Evolutionary conservation across 2,888 invertebrate genomes (phyloP).

Genomic region (Drosophila kanekoi): DNA sequence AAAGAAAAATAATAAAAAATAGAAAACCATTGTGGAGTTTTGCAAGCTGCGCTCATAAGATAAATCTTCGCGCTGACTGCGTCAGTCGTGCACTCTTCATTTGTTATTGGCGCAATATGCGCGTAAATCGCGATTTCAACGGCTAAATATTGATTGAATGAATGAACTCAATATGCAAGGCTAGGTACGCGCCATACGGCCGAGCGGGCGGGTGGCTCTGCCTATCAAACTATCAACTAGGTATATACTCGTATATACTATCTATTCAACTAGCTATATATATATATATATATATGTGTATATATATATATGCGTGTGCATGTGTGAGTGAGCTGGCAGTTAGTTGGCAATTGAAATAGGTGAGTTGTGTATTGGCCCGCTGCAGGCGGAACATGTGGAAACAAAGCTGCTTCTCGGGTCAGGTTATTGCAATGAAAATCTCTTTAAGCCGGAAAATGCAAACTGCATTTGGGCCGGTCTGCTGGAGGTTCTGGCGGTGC

Average conservation of each 20-base stretch:
- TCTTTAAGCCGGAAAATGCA: slow-evolving; percentile 75
- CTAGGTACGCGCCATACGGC: slow-evolving; percentile 6
- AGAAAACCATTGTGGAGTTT: slow-evolving; percentile 26
- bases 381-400: slow-evolving; percentile 34
- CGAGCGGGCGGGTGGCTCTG: neutral
- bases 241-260: slow-evolving; percentile 21
- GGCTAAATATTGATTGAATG: slow-evolving; percentile 76
- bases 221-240: slow-evolving; percentile 36
- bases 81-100: slow-evolving; percentile 65
- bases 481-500: neutral
- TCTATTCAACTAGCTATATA: slow-evolving; percentile 15
- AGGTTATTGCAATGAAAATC: slow-evolving; percentile 79
- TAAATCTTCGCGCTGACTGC: slow-evolving; percentile 60
- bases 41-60: slow-evolving; percentile 49
- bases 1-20: slow-evolving; percentile 1
- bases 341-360: slow-evolving; percentile 65
- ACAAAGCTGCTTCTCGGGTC: slow-evolving; percentile 58
- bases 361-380: slow-evolving; percentile 52
- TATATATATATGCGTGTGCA: slow-evolving; percentile 25
- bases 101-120: slow-evolving; percentile 79
- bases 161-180: slow-evolving; percentile 68
- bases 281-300: slow-evolving; percentile 14
- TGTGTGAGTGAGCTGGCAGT: slow-evolving; percentile 44
- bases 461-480: slow-evolving; percentile 64
- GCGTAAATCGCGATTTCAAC: slow-evolving; percentile 80